Evolutionary conservation across 2,888 invertebrate species (phyloP), one percentile per base, ranked within the genome.

Genomic region (Aleiodes testaceus): DNA sequence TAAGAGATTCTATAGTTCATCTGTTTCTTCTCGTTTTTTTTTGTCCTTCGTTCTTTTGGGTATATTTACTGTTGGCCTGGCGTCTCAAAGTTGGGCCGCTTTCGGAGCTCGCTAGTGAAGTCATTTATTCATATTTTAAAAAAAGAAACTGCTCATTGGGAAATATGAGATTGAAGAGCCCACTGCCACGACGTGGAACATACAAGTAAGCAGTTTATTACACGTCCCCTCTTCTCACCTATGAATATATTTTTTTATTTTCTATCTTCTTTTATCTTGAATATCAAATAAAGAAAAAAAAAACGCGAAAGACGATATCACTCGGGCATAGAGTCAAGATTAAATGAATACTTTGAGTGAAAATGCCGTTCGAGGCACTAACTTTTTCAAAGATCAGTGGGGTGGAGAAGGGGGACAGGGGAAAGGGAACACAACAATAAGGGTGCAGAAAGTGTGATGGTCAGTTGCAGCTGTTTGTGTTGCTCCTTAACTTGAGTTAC

Each of bases 391-490:
- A 36, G 36, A 36, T 2, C 36, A 11, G 7, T 11, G 36, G 36
- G 9, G 36, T 6, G 6, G 36, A 36, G 36, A 36, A 36, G 36
- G 9, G 18, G 1, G 18, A 11, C 18, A 26, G 59, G 42, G 36
- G 18, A 59, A 18, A 36, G 59, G 42, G 59, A 14, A 42, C 36
- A 36, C 16, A 42, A 59, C 42, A 59, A 59, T 59, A 59, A 42
- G 59, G 59, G 59, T 59, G 59, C 59, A 59, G 36, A 59, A 53
- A 42, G 59, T 59, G 59, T 42, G 36, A 59, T 42, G 36, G 59
- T 59, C 59, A 59, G 59, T 59, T 59, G 59, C 59, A 59, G 59
- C 59, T 59, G 55, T 59, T 42, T 42, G 18, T 36, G 36, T 59
- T 42, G 11, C 18, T 7, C 16, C 36, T 26, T 5, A 26, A 2